Conservation (phyloP, 2,113 vertebrate species). For the Mungos mungo region DNA sequence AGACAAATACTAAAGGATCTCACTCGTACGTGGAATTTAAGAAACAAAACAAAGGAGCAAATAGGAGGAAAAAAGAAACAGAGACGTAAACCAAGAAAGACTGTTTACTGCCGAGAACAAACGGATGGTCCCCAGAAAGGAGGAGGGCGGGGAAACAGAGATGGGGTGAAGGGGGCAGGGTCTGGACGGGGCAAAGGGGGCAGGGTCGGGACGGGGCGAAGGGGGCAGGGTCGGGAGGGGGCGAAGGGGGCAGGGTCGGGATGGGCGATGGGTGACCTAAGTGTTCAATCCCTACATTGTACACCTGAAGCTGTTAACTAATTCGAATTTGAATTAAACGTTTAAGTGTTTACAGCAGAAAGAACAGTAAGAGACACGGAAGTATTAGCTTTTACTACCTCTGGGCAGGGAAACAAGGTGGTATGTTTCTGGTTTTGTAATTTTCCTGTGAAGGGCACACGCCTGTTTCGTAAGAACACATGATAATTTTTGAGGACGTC, state of each 20-base stretch:
- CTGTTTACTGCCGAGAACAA: background rate
- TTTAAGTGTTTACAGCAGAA: background rate
- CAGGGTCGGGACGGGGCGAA: background rate
- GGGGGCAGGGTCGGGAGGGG: background rate
- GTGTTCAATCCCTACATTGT: fast-evolving
- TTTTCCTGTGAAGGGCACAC: too few species aligned
- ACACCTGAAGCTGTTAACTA: background rate
- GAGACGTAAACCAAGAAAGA: background rate
- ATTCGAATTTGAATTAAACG: background rate
- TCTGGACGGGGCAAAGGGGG: too few species aligned
- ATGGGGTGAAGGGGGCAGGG: background rate
- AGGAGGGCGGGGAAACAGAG: background rate
- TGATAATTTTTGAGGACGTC: background rate
- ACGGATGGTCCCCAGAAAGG: background rate
- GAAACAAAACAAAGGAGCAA: background rate
- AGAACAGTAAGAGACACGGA: too few species aligned
- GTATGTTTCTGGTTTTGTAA: background rate
- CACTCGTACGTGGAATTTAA: background rate
- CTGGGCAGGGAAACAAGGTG: background rate
- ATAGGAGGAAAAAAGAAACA: background rate
- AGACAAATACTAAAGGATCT: background rate
- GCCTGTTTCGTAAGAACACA: background rate
- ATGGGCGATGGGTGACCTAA: background rate
- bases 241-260: too few species aligned
- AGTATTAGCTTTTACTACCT: background rate